Evolutionary conservation across 2,797 vertebrate species (phyloP), one percentile per base, ranked within the genome.

Genomic region (Valencia hispanica): DNA sequence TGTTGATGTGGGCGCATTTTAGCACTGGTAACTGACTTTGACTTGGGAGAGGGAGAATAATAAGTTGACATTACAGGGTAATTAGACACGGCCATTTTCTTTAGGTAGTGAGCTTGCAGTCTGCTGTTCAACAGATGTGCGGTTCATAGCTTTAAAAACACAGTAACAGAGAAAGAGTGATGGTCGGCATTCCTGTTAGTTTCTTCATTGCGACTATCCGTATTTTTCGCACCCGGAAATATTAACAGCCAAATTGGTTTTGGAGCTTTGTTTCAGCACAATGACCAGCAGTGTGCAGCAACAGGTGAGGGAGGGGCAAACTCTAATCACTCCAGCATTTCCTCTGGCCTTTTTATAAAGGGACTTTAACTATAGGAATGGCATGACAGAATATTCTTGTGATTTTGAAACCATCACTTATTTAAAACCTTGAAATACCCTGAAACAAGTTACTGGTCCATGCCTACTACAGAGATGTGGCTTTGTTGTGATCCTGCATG

Each of bases 401-500:
- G 25, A 41, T 43, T 68, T 68, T 68, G 3, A 68, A 68, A 68
- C 10, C n/a, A 43, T 27, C 1, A 41, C 25, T 43, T 41, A 68
- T 43, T 41, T 43, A 68, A n/a, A 41, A 68, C 22, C 65, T 41
- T 66, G 36, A 34, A 41, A n/a, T 41, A 66, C 20, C 34, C 22
- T 41, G 22, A 66, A 25, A 63, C 18, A 8, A 22, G 20, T 18
- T 36, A 36, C 59, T 36, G 5, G 36, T 20, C 11, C 51, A 77
- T 41, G 77, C 77, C 80, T 87, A 78, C 82, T 77, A 84, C 79
- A 65, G 22, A 20, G 82, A 70, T 55, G 61, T 47, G 75, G 85
- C 83, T 43, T 68, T 68, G 79, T 75, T 77, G 77, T 73, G 74
- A 81, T 86, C 70, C 55, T 72, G 81, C 85, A 76, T 72, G 83